Base-by-base conservation (phyloP, 2,113 vertebrate genomes). In the Eublepharis macularius region DNA sequence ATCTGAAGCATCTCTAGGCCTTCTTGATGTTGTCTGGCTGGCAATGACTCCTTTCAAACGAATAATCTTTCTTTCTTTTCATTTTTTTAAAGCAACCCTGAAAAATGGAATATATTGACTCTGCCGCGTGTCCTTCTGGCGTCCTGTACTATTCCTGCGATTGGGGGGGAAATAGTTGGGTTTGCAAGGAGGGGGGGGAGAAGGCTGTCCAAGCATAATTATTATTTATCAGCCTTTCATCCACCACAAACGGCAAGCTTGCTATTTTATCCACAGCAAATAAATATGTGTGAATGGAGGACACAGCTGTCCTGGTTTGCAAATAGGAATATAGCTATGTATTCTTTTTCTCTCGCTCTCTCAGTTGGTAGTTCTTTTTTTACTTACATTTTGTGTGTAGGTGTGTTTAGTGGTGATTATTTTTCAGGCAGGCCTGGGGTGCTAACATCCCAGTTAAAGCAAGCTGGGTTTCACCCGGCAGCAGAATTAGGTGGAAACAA, bases 71-170 rank as follows among this genome's bases (percentile, higher is more conserved):
- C 41, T 47, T 47, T 34, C 34, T 47, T 65, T 83, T 60, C 13
- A 74, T 43, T 47, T 63, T 45, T 83, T 24, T 65, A 32, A 76
- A 57, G 57, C 43, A 70, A 80, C 79, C 60, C 79, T 68, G 65
- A 12, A 68, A 49, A 85, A 47, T 16, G 29, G 83, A 79, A 79
- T 85, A 79, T 76, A 72, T 79, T 79, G 83, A 85, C 76, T 70
- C 76, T 63, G 41, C 72, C 65, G 45, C 65, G 14, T 10, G 83
- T 85, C 83, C 76, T 85, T 85, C 76, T 26, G 32, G 39, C 19
- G 66, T 85, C 76, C 83, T 85, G 76, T 85, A 79, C 29, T 60
- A 65, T 85, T 79, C 39, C 49, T 10, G 36, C 57, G 47, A 85
- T 70, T 39, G 34, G 21, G 51, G 76, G 51, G 39, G 13, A 10